Evolutionary conservation across 2,888 invertebrate species (phyloP), one percentile per base, ranked within the genome.

Genomic region (Ophonus ardosiacus): DNA sequence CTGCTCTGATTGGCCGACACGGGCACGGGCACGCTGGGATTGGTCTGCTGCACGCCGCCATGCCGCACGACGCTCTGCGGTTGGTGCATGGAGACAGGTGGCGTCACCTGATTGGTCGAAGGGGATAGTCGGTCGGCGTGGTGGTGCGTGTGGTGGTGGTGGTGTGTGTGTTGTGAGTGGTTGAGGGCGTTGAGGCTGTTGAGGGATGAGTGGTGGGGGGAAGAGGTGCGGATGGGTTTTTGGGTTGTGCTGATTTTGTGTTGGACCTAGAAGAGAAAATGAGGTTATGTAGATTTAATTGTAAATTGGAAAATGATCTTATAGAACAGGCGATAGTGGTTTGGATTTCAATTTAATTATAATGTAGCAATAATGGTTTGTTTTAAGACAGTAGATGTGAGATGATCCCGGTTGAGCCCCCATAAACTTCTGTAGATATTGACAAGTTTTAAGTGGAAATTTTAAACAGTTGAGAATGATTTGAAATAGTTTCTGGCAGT

Each of bases 111-210:
- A 59, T 59, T 59, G 57, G 88, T 7, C 87, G 87, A 17, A 0
- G 95, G 95, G 56, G 95, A 93, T 68, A 95, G 90, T 86, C 95
- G 92, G 88, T 95, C 95, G 7, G 15, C 43, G 87, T 95, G 95
- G 88, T 95, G 95, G 87, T 93, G 93, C 0, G 93, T 92, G 85
- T 88, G 90, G 43, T 92, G 92, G 88, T 95, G 95, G 88, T 95
- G 95, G 87, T 93, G 93, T 0, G 93, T 92, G 86, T 88, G 90
- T 24, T 91, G 92, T 13, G 92, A 93, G 91, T 59, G 92, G 43
- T 40, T 56, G 61, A 15, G 43, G 18, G 21, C 31, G 79, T 17
- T 79, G 79, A 79, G 10, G 78, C n/a, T 17, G 88, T 88, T 3
- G 88, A 59, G 17, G 17, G 13, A 57, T 2, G 65, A 68, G 87